Base-by-base conservation (phyloP, 2,888 invertebrate genomes). In the Sesia bembeciformis region DNA sequence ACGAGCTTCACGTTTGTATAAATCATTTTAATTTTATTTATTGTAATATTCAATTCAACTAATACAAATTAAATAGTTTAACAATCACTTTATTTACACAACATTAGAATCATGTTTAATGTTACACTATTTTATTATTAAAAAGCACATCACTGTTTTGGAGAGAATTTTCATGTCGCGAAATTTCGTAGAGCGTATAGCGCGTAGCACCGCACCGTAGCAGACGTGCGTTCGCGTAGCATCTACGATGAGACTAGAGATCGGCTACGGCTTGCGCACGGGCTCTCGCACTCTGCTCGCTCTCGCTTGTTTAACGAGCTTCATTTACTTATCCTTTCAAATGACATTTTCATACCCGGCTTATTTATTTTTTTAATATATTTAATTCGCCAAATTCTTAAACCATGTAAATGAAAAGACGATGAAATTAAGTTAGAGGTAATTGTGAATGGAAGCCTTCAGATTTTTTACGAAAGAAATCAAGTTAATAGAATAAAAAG, bases 221-320 rank as follows among this genome's bases (percentile, higher is more conserved):
- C 60, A 49, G 54, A 51, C 62, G 52, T 49, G 51, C 58, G 51
- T 39, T 4, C 50, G 46, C 57, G 51, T 49, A 54, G 43, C 53
- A 51, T 57, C 62, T 60, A 58, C 59, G 54, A 56, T 49, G 52
- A 53, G 58, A 62, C 62, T 62, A 58, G 53, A 53, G 5, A 5
- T 23, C 8, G 6, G n/a, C 46, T 46, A 46, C 46, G 46, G 8
- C 4, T 46, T 46, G 4, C 46, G n/a, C 46, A 23, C 23, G 23
- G 46, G 7, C 46, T 4, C 46, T 46, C 46, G 23, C n/a, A 8
- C 7, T 46, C 46, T 8, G 8, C 4, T 23, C 46, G n/a, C 23
- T n/a, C 46, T 46, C 46, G 4, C 8, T 8, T 46, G 46, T 46
- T 46, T 46, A 8, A 8, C n/a, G 5, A 46, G 8, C 46, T 46